Base-by-base conservation (phyloP, 1,140 invertebrate genomes). In the Gonatopus flavifemur region DNA sequence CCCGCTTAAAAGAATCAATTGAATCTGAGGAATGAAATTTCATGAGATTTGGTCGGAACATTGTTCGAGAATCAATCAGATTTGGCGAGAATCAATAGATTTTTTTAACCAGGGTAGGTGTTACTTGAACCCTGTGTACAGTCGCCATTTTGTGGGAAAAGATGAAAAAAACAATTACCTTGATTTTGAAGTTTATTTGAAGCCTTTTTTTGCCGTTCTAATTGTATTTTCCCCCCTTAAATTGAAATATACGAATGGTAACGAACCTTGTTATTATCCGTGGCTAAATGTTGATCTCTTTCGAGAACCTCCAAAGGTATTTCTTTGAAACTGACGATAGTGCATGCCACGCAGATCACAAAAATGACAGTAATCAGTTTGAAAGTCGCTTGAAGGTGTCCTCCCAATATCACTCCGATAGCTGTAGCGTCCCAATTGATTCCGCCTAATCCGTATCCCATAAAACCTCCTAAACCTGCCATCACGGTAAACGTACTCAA, bases 401-500 rank as follows among this genome's bases (percentile, higher is more conserved):
- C 93, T 41, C 91, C 91, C 3, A 96, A 81, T 48, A 88, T 72
- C 19, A 82, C 70, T 2, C 89, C 91, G 51, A 95, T 81, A 44
- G 83, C 77, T 0, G 90, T 94, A 32, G 82, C 84, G 66, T 95
- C 91, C 95, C 95, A 98, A 70, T 97, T 90, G 19, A 97, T 89
- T 0, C 90, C 94, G 12, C 94, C 94, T 59, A 98, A 83, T 3
- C 89, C 86, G 69, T 98, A 98, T 0, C 95, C 96, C 69, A 97
- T 84, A 59, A 91, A 91, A 10, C 96, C 95, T 6, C 96, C 96
- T 0, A 97, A 75, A 0, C 95, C 96, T 1, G 95, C 94, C 93
- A 98, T 96, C 47, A 97, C 86, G 0, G 94, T 97, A 63, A 98
- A 98, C 2, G 93, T 96, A 53, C 93, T 96, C 2, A 98, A 76